Conservation (phyloP, 2,113 vertebrate species). For the Eurystomus gularis region DNA sequence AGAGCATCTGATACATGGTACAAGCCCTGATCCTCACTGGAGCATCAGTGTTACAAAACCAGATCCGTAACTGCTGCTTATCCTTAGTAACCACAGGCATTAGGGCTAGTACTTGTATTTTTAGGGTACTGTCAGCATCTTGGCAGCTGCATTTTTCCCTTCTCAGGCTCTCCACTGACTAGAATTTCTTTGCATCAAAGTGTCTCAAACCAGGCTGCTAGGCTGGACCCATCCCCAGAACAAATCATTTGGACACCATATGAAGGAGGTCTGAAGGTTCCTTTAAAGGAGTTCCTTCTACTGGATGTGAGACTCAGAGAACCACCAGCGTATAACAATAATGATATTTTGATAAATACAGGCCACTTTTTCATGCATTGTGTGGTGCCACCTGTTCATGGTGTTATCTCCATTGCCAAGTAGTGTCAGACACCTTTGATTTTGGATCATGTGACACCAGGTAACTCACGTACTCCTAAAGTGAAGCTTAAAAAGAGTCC, state of each 20-base stretch:
- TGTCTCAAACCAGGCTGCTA: neutral
- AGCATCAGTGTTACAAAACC: neutral
- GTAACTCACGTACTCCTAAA: neutral
- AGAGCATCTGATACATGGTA: neutral
- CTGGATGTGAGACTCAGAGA: fast-evolving
- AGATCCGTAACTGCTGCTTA: neutral
- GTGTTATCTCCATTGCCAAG: neutral
- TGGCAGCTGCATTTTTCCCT: neutral
- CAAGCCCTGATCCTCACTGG: neutral
- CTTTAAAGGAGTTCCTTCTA: neutral
- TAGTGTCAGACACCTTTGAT: neutral
- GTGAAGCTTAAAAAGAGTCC: neutral
- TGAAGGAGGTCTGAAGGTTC: neutral
- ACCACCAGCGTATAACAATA: neutral
- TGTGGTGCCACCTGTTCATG: neutral
- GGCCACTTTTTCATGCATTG: neutral
- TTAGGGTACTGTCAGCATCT: neutral
- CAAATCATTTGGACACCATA: neutral
- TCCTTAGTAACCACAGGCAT: neutral
- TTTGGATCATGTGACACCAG: neutral
- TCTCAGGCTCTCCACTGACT: neutral
- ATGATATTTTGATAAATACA: neutral
- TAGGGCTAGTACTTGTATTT: neutral
- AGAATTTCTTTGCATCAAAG: neutral
- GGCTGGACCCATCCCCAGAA: neutral